Conservation (phyloP, 2,113 vertebrate species). For the Elephantulus edwardii region DNA sequence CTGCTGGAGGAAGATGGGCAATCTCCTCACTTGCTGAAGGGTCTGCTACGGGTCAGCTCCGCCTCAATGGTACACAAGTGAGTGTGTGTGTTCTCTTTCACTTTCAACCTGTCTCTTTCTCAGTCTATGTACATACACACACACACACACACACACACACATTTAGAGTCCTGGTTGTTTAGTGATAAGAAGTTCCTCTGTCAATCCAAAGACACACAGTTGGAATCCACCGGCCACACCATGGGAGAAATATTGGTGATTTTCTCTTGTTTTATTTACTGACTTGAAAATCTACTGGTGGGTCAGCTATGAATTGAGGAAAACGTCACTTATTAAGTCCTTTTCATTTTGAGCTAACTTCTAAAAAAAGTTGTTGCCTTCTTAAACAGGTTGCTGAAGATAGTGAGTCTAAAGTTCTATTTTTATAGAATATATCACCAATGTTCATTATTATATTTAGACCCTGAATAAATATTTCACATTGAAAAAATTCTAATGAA, state of each 20-base stretch:
- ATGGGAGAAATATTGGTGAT: too few relatives aligned
- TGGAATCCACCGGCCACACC: too few relatives aligned
- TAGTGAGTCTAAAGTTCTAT: background rate
- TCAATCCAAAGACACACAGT: too few relatives aligned
- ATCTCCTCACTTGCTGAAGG: too few relatives aligned
- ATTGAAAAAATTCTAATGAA: background rate
- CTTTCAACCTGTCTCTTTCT: background rate
- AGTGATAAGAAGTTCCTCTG: too few relatives aligned
- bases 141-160: background rate
- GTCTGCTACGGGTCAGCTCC: too few relatives aligned
- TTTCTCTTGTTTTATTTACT: too few relatives aligned
- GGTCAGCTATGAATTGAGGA: too few relatives aligned
- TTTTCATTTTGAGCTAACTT: background rate
- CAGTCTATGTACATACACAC: background rate
- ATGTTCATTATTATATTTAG: background rate
- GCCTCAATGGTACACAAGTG: too few relatives aligned
- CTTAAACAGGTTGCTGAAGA: background rate
- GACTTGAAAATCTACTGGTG: too few relatives aligned
- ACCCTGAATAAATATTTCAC: background rate
- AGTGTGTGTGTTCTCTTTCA: background rate
- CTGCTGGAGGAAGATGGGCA: too few relatives aligned
- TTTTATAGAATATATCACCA: background rate
- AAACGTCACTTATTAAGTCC: background rate
- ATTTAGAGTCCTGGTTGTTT: too few relatives aligned
- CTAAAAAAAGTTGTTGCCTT: background rate